phyloP scores from a whole-genome alignment of 2,888 invertebrate species.

The Dione juno region DNA sequence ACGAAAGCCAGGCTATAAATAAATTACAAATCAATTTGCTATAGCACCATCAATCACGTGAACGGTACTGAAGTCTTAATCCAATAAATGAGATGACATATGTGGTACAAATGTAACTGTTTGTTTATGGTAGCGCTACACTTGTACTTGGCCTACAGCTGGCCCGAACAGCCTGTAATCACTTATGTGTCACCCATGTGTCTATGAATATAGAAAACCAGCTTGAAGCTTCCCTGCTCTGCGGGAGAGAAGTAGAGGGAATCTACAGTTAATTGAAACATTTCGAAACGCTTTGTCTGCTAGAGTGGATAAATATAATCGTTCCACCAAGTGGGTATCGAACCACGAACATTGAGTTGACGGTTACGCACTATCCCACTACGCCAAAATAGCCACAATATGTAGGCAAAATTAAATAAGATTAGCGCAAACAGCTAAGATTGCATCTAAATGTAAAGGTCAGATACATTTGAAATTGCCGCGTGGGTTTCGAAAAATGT shows the following conservation, averaged over 20 bases:
- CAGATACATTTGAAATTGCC: constrained; percentile 7
- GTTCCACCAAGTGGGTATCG: too few relatives aligned
- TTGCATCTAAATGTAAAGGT: constrained; percentile 14
- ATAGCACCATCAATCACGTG: constrained; percentile 40
- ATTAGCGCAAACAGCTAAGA: neutral
- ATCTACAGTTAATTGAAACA: too few relatives aligned
- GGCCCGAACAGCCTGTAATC: constrained; percentile 10
- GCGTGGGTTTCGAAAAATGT: neutral
- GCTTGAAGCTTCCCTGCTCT: too few relatives aligned
- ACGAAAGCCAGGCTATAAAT: constrained; percentile 30
- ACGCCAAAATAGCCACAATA: neutral
- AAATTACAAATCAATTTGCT: constrained; percentile 31
- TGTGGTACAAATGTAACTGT: constrained; percentile 40
- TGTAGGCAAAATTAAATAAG: constrained; percentile 9
- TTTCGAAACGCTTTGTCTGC: too few relatives aligned
- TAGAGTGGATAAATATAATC: too few relatives aligned
- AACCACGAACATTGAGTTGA: too few relatives aligned
- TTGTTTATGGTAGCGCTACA: constrained; percentile 35
- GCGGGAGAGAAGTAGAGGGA: too few relatives aligned
- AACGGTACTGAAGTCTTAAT: constrained; percentile 38
- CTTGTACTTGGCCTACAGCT: constrained; percentile 11
- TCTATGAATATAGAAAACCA: neutral
- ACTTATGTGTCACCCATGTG: neutral
- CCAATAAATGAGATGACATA: constrained; percentile 41
- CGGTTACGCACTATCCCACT: too few relatives aligned